phyloP scores from a whole-genome alignment of 2,797 vertebrate species.

The Mycteria americana region DNA sequence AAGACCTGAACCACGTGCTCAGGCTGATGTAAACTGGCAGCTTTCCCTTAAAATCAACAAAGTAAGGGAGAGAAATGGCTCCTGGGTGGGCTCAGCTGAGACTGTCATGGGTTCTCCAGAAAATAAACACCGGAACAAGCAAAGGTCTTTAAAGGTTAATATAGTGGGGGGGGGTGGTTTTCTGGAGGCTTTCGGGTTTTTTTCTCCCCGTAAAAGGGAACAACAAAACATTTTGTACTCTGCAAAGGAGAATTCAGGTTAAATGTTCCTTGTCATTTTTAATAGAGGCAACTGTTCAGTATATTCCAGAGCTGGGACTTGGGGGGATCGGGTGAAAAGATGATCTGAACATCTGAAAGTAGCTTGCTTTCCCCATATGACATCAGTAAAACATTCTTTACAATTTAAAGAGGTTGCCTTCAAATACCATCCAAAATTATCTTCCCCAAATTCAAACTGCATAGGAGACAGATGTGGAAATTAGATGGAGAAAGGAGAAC shows the following conservation, averaged over 20 bases:
- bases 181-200: not conserved
- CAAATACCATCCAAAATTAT: not conserved
- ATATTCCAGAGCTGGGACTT: slow-evolving; percentile 71
- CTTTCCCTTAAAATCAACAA: not conserved
- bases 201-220: not conserved
- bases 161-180: not conserved
- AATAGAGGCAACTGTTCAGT: slow-evolving; percentile 42
- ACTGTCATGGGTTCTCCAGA: not conserved
- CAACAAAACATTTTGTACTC: slow-evolving; percentile 18
- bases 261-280: slow-evolving; percentile 51
- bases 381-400: not conserved
- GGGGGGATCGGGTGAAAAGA: slow-evolving; percentile 34
- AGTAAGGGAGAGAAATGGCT: not conserved
- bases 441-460: not conserved
- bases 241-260: slow-evolving; percentile 16
- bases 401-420: slow-evolving; percentile 17
- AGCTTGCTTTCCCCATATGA: slow-evolving; percentile 20
- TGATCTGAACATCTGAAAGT: slow-evolving; percentile 27
- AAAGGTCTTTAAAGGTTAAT: slow-evolving; percentile 29
- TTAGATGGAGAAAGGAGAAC: not conserved
- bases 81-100: not conserved
- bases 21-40: not conserved
- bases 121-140: not conserved
- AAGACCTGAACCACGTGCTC: not conserved
- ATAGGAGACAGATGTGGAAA: not conserved